Evolutionary conservation across 2,797 vertebrate species (phyloP), one percentile per base, ranked within the genome.

Genomic region (Yasuhikotakia modesta): DNA sequence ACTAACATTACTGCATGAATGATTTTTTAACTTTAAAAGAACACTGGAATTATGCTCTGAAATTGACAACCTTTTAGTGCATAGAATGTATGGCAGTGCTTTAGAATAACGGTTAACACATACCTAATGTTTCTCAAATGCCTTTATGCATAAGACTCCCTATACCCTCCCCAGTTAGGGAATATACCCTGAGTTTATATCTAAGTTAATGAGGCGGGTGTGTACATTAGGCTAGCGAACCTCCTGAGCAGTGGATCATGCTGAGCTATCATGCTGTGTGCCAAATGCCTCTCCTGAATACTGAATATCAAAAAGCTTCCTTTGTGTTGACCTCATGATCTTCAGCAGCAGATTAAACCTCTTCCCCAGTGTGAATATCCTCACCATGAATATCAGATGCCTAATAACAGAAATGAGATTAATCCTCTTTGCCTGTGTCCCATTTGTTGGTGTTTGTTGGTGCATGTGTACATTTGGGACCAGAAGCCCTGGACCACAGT

Each of bases 211-310:
- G 67, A 74, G 57, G 60, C 55, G 72, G 66, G 57, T 81, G 19
- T 63, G 21, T 57, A 19, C 35, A 64, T 35, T 21, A 55, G 55
- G 39, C 22, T 21, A 32, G 66, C 58, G 57, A 71, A 80, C 39
- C 48, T 80, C 67, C 69, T 77, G 48, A 77, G 76, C 57, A n/a
- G 57, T 27, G 58, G 68, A 72, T 87, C 89, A 81, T 86, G 85
- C 89, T 87, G 88, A 58, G 73, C 81, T 70, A 57, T 89, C 89
- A 87, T n/a, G n/a, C n/a, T n/a, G n/a, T n/a, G n/a, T 82, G 86
- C 61, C 45, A 87, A 91, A 92, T 91, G 89, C 83, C 89, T 91
- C 86, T 88, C 79, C 80, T 91, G 89, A 91, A 92, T 92, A 90
- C 89, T 91, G 87, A 90, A 92, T 89, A 84, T 78, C 68, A 88